phyloP scores from a whole-genome alignment of 2,888 invertebrate species.

The Tachina lurida region DNA sequence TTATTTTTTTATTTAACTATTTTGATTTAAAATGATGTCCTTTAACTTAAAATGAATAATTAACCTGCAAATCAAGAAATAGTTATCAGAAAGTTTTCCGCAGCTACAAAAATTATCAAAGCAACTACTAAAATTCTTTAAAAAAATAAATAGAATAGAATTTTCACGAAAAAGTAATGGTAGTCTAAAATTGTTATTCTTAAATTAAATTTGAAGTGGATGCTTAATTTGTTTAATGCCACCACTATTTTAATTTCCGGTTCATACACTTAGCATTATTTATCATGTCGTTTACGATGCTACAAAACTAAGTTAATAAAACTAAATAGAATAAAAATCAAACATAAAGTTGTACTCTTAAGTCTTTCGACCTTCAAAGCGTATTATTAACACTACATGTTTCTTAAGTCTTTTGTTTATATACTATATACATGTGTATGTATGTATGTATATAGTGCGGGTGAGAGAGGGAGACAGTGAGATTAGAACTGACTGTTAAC shows the following conservation, averaged over 20 bases:
- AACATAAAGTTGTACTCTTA: too few species aligned
- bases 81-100: slow-evolving; percentile 56
- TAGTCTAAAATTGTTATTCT: neutral
- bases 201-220: neutral
- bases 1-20: neutral
- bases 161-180: neutral
- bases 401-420: slow-evolving; percentile 41
- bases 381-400: neutral
- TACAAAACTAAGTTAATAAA: too few species aligned
- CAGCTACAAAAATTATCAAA: neutral
- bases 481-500: too few species aligned
- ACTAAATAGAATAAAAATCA: too few species aligned
- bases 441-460: too few species aligned
- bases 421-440: too few species aligned
- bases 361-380: too few species aligned
- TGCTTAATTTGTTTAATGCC: neutral
- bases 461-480: too few species aligned
- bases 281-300: too few species aligned
- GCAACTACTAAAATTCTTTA: neutral
- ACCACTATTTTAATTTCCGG: too few species aligned
- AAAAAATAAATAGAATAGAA: neutral
- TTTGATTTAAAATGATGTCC: neutral
- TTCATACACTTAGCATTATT: too few species aligned
- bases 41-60: neutral
- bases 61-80: slow-evolving; percentile 52